Evolutionary conservation across 2,113 vertebrate species (phyloP).

Genomic region (Stictonetta naevosa): DNA sequence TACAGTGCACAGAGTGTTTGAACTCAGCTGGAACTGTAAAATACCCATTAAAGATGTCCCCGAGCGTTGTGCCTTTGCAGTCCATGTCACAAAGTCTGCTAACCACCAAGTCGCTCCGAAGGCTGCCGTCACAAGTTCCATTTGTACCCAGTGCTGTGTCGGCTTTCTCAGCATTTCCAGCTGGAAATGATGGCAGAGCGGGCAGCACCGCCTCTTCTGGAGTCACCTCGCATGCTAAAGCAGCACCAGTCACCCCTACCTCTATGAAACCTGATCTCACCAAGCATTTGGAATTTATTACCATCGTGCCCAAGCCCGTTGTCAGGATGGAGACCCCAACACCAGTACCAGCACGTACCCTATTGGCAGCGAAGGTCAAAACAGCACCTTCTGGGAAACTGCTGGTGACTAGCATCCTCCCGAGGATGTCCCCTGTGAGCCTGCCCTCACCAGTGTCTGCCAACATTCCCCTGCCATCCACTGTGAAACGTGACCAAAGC

Average conservation of each 20-base stretch:
- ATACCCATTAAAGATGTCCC: background rate
- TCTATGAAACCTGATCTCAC: background rate
- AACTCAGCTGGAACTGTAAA: background rate
- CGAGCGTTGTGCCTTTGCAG: background rate
- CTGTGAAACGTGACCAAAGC: background rate
- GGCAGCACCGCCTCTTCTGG: background rate
- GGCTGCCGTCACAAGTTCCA: background rate
- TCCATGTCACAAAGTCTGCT: accelerated
- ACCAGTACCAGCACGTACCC: accelerated
- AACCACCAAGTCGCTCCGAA: background rate
- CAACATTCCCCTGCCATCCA: background rate
- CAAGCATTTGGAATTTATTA: background rate
- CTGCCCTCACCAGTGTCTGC: background rate
- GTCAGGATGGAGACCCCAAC: accelerated
- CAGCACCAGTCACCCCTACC: accelerated
- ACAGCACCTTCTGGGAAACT: background rate
- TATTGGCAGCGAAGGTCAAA: accelerated
- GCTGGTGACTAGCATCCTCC: background rate
- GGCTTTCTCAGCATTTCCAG: background rate
- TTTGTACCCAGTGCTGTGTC: background rate
- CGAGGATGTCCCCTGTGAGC: background rate
- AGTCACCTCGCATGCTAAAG: accelerated
- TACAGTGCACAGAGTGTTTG: background rate
- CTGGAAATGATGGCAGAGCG: background rate
- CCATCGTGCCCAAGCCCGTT: background rate